Evolutionary conservation across 2,888 invertebrate genomes (phyloP).

Genomic region (Spatulosminthurus flaviceps): DNA sequence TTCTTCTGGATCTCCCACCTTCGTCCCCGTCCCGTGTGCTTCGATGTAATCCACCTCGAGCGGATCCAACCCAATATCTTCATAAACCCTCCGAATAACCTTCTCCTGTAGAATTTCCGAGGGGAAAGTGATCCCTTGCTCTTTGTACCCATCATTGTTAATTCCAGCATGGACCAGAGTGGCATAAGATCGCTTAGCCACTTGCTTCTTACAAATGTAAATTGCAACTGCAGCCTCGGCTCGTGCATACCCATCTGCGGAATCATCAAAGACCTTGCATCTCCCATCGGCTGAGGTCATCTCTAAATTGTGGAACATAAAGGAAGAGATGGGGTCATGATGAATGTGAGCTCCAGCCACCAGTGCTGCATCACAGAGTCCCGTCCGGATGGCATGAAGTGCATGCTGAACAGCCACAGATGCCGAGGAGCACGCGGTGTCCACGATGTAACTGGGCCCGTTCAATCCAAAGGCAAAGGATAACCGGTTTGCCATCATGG

Average conservation of each 20-base stretch:
- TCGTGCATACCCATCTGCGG: slow-evolving; percentile 86
- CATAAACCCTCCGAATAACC: slow-evolving; percentile 75
- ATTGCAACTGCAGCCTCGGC: slow-evolving; percentile 87
- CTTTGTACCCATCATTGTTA: slow-evolving; percentile 88
- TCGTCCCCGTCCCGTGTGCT: slow-evolving; percentile 86
- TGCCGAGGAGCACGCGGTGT: slow-evolving; percentile 97
- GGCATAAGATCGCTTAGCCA: slow-evolving; percentile 84
- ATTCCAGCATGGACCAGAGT: slow-evolving; percentile 85
- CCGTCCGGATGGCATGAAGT: slow-evolving; percentile 78
- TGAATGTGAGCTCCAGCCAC: slow-evolving; percentile 90
- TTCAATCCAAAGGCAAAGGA: background rate
- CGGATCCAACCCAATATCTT: slow-evolving; percentile 76
- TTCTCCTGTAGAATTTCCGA: slow-evolving; percentile 62
- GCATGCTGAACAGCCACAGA: slow-evolving; percentile 92
- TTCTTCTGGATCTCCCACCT: slow-evolving; percentile 96
- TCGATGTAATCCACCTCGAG: slow-evolving; percentile 80
- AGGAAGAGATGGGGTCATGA: background rate
- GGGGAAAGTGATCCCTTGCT: slow-evolving; percentile 66
- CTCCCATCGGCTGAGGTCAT: background rate
- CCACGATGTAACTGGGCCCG: slow-evolving; percentile 91
- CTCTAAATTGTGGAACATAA: background rate
- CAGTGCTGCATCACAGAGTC: slow-evolving; percentile 92
- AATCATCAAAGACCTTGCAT: slow-evolving; percentile 70
- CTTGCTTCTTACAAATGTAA: slow-evolving; percentile 80
- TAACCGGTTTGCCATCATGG: background rate